Evolutionary conservation across 53 echinoderm and acorn worm species (phyloP).

Genomic region (Arbacia lixula): DNA sequence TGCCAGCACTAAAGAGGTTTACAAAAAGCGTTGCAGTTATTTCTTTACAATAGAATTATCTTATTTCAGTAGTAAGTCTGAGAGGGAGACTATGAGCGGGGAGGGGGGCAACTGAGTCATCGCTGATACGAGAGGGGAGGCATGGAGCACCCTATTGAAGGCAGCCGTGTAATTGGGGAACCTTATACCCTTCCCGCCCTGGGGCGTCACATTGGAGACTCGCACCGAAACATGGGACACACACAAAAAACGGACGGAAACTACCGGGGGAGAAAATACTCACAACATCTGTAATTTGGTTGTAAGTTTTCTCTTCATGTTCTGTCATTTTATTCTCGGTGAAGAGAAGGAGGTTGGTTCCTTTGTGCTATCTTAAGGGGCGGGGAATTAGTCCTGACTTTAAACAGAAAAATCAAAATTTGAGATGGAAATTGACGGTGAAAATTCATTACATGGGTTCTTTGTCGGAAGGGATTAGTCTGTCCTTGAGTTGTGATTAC

Average conservation of each 20-base stretch:
- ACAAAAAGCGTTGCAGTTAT: too few relatives aligned
- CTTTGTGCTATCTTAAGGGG: not conserved
- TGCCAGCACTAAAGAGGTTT: too few relatives aligned
- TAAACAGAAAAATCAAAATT: too few relatives aligned
- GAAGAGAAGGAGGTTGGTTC: not conserved
- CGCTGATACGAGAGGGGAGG: not conserved
- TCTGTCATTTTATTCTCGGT: not conserved
- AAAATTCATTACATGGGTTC: not conserved
- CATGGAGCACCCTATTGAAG: slow-evolving; percentile 21
- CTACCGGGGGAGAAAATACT: not conserved
- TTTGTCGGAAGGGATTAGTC: slow-evolving; percentile 37
- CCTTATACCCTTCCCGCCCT: not conserved
- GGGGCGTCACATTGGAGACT: not conserved
- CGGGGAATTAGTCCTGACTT: not conserved
- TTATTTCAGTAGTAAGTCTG: too few relatives aligned
- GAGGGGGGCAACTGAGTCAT: slow-evolving; percentile 2
- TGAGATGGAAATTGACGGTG: too few relatives aligned
- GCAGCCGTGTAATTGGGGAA: slow-evolving; percentile 29
- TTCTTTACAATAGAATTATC: not conserved
- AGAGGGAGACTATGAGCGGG: not conserved
- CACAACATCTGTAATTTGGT: not conserved
- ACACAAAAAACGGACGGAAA: not conserved
- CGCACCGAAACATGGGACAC: not conserved
- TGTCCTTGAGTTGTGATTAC: slow-evolving; percentile 1
- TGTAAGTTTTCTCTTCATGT: not conserved